Evolutionary conservation across 1,140 invertebrate genomes (phyloP).

Genomic region (Polypedilum pembai): DNA sequence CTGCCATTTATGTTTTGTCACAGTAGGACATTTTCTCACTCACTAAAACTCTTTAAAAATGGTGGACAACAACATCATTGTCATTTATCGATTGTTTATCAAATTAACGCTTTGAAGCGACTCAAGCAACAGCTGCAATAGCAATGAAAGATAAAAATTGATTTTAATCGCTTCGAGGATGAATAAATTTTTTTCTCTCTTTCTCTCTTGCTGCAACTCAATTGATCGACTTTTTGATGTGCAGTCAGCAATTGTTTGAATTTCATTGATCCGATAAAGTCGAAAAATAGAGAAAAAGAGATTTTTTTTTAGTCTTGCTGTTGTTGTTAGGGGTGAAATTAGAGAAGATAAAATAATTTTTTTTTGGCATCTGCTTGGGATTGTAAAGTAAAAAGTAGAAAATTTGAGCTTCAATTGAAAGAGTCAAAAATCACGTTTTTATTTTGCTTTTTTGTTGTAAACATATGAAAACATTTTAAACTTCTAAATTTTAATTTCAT

Average conservation of each 20-base stretch:
- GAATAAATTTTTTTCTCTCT: conserved; percentile 11
- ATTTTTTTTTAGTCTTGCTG: not conserved
- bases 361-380: not conserved
- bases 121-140: not conserved
- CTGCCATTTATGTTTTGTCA: too few relatives aligned
- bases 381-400: not conserved
- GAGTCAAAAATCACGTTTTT: too few relatives aligned
- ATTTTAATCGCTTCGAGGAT: not conserved
- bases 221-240: not conserved
- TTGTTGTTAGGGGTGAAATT: not conserved
- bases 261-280: conserved; percentile 18
- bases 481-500: too few relatives aligned
- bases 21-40: too few relatives aligned
- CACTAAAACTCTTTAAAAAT: too few relatives aligned
- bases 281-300: conserved; percentile 16
- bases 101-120: too few relatives aligned
- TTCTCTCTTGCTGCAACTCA: not conserved
- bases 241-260: not conserved
- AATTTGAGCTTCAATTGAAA: too few relatives aligned
- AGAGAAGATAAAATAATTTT: not conserved
- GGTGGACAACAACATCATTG: not conserved
- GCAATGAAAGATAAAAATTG: not conserved
- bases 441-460: too few relatives aligned
- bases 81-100: not conserved
- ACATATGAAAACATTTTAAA: too few relatives aligned